Percentiles rank a stretch among this genome's conserved stretches.
These are phyloP conservation scores for Squalus acanthias DNA, from an alignment of 2,797 vertebrate genomes.

Conservation along the genomic window DNA sequence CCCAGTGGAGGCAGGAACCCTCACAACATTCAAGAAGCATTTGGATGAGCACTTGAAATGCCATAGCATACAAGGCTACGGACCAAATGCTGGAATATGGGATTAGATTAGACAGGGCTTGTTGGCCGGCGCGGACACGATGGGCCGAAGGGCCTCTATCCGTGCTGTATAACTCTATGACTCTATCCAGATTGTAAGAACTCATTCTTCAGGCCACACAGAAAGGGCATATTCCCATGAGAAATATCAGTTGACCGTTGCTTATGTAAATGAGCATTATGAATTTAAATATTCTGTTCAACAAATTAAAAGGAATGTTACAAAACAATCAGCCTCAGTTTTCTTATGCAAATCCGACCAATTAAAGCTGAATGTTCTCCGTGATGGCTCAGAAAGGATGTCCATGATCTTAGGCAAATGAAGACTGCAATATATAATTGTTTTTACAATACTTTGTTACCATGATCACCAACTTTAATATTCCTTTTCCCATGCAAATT, in stretches of 20 bases:
- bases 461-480: neutral
- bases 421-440: neutral
- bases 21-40: too few species aligned
- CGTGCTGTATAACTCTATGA: too few species aligned
- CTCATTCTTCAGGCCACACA: neutral
- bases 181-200: neutral
- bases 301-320: neutral
- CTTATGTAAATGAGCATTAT: neutral
- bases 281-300: constrained; percentile 8
- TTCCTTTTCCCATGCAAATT: neutral
- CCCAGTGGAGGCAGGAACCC: too few species aligned
- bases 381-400: neutral
- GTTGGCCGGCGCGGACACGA: too few species aligned
- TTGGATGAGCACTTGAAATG: too few species aligned
- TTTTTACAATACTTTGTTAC: neutral
- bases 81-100: too few species aligned
- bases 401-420: neutral
- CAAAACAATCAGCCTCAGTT: neutral
- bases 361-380: neutral
- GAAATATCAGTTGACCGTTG: neutral
- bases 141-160: too few species aligned
- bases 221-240: neutral
- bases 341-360: neutral
- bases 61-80: too few species aligned
- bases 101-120: too few species aligned